Percentiles rank a stretch among this genome's conserved stretches.
Evolutionary conservation across 1,140 invertebrate species (phyloP).

Genomic region (Augochlora pura): DNA sequence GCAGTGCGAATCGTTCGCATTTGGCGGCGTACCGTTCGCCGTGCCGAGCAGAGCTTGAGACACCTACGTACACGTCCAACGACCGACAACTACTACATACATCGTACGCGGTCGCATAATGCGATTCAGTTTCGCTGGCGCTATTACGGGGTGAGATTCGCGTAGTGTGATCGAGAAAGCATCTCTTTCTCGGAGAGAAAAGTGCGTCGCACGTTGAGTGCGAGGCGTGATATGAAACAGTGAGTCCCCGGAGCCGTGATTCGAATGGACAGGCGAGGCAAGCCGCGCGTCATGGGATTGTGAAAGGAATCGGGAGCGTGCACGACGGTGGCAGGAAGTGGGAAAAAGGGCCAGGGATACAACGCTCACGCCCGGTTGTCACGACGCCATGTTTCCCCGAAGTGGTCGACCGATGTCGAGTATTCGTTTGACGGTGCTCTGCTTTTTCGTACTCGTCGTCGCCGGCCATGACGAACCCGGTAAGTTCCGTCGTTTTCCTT

Average conservation of each 20-base stretch:
- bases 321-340: conserved; percentile 39
- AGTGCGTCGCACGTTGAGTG: conserved; percentile 48
- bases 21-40: conserved; percentile 24
- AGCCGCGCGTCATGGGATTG: conserved; percentile 42
- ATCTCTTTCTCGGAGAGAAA: conserved; percentile 21
- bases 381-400: conserved; percentile 72
- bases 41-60: neutral
- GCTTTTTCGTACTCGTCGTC: conserved; percentile 54
- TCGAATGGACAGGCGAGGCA: conserved; percentile 36
- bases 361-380: conserved; percentile 70
- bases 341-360: conserved; percentile 48
- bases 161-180: conserved; percentile 29
- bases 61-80: too few relatives aligned
- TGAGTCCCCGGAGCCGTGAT: conserved; percentile 12
- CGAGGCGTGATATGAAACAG: conserved; percentile 48
- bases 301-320: conserved; percentile 30
- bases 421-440: conserved; percentile 59
- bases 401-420: conserved; percentile 64
- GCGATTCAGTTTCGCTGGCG: conserved; percentile 51
- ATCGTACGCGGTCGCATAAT: conserved; percentile 27
- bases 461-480: conserved; percentile 63
- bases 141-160: conserved; percentile 44
- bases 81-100: too few relatives aligned
- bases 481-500: conserved; percentile 47
- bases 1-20: conserved; percentile 20